Base-by-base conservation (phyloP, 2,888 invertebrate genomes). In the Homarus gammarus region DNA sequence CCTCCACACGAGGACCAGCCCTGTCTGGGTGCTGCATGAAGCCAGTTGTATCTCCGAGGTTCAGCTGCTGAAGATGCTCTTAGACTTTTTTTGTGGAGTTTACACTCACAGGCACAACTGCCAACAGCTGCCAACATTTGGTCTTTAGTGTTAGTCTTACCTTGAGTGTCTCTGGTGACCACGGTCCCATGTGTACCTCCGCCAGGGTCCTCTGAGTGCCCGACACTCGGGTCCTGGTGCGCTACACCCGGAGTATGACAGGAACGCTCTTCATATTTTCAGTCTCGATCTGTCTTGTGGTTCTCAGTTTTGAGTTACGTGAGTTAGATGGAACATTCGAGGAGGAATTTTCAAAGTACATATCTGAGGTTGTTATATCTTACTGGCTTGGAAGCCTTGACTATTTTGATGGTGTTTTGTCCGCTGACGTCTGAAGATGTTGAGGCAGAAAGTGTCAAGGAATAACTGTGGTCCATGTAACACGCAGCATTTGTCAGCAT, bases 321-420 rank as follows among this genome's bases (percentile, higher is more conserved):
- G 64, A 64, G 27, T 56, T 56, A 22, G 18, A 27, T 64, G 0
- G 27, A 27, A 64, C n/a, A 64, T 64, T 64, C 31, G 27, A 64
- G 12, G 27, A 64, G 27, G 27, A 64, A 64, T 64, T n/a, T 27
- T 64, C 64, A 27, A 64, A 64, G 64, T 64, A 31, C 27, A 27
- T 0, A 64, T 64, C 64, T 64, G 27, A 64, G 64, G 6, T 27
- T 64, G 64, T 64, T 56, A 31, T 56, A 31, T 22, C 12, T 33
- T 56, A 64, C 64, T 22, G 64, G 27, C 31, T 56, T n/a, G 78
- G 18, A 33, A 56, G 49, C 56, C 31, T 22, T 6, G 18, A 36
- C 51, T 33, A 49, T 49, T 77, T 77, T 77, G 49, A 51, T 77
- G 77, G 10, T 56, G 56, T 56, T 77, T 77, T 77, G 12, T n/a